Evolutionary conservation across 2,797 vertebrate genomes (phyloP), one percentile per base, ranked within the genome.

Genomic region (Emys orbicularis): DNA sequence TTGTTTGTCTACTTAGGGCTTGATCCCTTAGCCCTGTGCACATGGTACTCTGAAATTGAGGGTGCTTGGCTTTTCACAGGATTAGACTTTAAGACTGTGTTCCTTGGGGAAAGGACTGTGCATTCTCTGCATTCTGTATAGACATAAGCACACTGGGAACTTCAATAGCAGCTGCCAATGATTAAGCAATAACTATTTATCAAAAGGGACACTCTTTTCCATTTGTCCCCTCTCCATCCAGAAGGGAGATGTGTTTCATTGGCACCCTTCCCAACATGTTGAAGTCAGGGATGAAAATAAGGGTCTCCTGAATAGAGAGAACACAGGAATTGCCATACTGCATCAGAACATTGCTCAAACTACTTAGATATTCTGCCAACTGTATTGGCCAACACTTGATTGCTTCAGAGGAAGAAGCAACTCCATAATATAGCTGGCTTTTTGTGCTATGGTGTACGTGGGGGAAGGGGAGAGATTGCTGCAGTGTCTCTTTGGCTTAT

Each of bases 271-370:
- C 25, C 41, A 25, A 44, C 37, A 41, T 27, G 72, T 44, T 74
- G 23, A 74, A 74, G 12, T 44, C 12, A 12, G 12, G n/a, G 23
- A 44, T n/a, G 53, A 87, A 84, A 84, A 90, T 56, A 59, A 88
- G 80, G 56, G 59, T 56, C 21, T 5, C 88, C 12, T 21, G 90
- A 37, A 54, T 92, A 74, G 53, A 90, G 84, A 3, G 25, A 83
- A 86, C 1, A 59, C 31, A 80, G 82, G 29, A 89, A 79, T 83
- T 80, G 83, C 47, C 82, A 65, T 54, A 11, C 88, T 94, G n/a
- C 65, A 41, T 41, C 65, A 72, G 65, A 72, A 7, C 65, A 87
- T 12, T 92, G 44, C 65, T 92, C 79, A 87, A 76, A 31, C 57
- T 59, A 59, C 27, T 59, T 59, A 59, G 12, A 59, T 59, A 59